A percentile compares a stretch with the other conserved stretches of the same genome.
Conservation (phyloP, 2,888 invertebrate genomes). For the Thereva nobilitata region DNA sequence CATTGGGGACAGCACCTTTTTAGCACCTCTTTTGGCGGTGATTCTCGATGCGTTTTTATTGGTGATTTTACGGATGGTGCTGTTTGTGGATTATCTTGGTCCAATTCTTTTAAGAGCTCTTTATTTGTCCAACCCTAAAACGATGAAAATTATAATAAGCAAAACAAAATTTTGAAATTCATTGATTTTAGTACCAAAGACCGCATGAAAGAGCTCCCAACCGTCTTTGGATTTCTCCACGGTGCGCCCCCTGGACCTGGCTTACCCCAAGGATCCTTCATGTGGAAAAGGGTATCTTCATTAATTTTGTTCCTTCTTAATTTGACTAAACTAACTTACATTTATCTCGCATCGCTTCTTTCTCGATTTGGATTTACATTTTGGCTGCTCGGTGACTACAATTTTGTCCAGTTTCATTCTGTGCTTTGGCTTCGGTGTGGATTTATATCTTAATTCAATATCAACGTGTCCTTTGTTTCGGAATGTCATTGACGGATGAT, state of each 20-base stretch:
- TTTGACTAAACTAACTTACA: no score
- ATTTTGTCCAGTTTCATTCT: conserved; percentile 66
- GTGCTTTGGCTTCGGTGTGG: conserved; percentile 58
- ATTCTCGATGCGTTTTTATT: conserved; percentile 45
- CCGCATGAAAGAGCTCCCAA: conserved; percentile 74
- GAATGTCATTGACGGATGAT: conserved; percentile 70
- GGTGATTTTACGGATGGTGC: conserved; percentile 53
- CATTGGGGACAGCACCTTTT: conserved; percentile 54
- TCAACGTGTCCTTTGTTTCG: conserved; percentile 66
- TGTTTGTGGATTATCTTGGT: conserved; percentile 55
- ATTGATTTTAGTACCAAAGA: conserved; percentile 67
- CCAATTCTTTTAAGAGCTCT: conserved; percentile 55
- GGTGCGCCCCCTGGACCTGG: conserved; percentile 66
- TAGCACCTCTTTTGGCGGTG: conserved; percentile 31
- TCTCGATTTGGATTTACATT: conserved; percentile 6
- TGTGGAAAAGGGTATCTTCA: neutral
- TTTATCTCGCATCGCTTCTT: conserved; percentile 10
- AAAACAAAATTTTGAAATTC: neutral
- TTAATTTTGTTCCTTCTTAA: no score
- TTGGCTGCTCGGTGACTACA: conserved; percentile 51
- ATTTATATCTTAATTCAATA: conserved; percentile 70
- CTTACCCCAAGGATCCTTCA: conserved; percentile 54
- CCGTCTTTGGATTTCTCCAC: conserved; percentile 74
- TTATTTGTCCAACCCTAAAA: conserved; percentile 58
- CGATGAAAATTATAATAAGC: conserved; percentile 4